Evolutionary conservation across 2,888 invertebrate genomes (phyloP), one percentile per base, ranked within the genome.

Genomic region (Bugula neritina): DNA sequence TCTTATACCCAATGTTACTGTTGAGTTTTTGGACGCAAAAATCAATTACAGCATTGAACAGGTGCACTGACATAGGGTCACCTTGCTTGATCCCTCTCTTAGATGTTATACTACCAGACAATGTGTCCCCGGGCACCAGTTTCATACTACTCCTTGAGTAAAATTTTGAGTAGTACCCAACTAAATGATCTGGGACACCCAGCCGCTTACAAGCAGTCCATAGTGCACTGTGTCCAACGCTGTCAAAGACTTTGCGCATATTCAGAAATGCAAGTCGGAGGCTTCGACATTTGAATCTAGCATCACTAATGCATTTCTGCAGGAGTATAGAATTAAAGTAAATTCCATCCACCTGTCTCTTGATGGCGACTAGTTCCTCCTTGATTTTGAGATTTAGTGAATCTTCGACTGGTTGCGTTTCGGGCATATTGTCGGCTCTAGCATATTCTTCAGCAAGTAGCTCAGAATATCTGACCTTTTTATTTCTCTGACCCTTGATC

Each of bases 41-140:
- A 5, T 63, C 63, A 63, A 63, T 63, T 5, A 63, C 63, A 17
- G 63, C 63, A n/a, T 63, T 63, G 31, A 63, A 63, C 31, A 63
- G 63, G n/a, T 63, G 63, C 25, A 63, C 63, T 13, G 63, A 34
- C 13, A 63, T 27, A 31, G 63, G 63, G 63, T 63, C 63, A 21
- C 63, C 63, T n/a, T 63, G 63, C 31, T 34, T 63, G 34, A 63
- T 63, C 27, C 63, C 63, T 29, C 63, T 2, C 13, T 31, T 31
- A 27, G 63, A 21, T 17, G 5, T 13, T 13, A 63, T 63, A 2
- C 31, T 34, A 13, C 29, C n/a, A 3, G 25, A 25, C 27, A 63
- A 13, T 3, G 5, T 2, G 34, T 3, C n/a, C 2, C 17, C 17
- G 29, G 31, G 27, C 2, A 10, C 27, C 63, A 63, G 31, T 13